Percentiles rank a stretch among this genome's conserved stretches.
Evolutionary conservation across 1,140 invertebrate species (phyloP).

Genomic region (Drosophila kurseongensis): DNA sequence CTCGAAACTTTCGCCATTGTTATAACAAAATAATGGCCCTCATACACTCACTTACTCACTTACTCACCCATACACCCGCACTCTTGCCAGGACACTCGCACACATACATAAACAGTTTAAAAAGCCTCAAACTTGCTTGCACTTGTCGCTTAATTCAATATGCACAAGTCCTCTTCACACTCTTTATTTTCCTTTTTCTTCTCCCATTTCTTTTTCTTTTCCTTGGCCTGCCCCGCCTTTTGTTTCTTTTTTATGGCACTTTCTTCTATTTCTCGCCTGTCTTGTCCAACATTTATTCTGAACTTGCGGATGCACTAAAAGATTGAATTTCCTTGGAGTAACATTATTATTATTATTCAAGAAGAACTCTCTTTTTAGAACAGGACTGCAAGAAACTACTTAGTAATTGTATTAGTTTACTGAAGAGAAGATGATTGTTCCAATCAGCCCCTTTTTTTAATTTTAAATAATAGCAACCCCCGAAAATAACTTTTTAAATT

Average conservation of each 20-base stretch:
- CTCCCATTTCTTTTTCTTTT: conserved; percentile 1
- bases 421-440: no score
- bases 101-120: conserved; percentile 70
- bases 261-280: conserved; percentile 7
- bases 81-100: conserved; percentile 10
- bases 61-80: conserved; percentile 16
- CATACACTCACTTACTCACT: conserved; percentile 46
- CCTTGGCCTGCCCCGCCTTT: conserved; percentile 43
- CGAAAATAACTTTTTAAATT: no score
- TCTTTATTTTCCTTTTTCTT: conserved; percentile 8
- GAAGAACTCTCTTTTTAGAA: no score
- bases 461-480: no score
- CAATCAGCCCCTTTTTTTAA: no score
- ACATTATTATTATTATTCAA: no score
- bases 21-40: conserved; percentile 79
- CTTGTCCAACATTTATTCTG: background rate
- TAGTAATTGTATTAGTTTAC: no score
- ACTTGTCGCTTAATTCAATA: conserved; percentile 82
- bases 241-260: conserved; percentile 57
- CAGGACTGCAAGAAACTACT: no score
- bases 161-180: conserved; percentile 61
- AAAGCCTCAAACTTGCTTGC: conserved; percentile 78
- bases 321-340: background rate
- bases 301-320: background rate
- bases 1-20: conserved; percentile 74